phyloP scores from a whole-genome alignment of 2,888 invertebrate species.

The Sylvicola cinctus region DNA sequence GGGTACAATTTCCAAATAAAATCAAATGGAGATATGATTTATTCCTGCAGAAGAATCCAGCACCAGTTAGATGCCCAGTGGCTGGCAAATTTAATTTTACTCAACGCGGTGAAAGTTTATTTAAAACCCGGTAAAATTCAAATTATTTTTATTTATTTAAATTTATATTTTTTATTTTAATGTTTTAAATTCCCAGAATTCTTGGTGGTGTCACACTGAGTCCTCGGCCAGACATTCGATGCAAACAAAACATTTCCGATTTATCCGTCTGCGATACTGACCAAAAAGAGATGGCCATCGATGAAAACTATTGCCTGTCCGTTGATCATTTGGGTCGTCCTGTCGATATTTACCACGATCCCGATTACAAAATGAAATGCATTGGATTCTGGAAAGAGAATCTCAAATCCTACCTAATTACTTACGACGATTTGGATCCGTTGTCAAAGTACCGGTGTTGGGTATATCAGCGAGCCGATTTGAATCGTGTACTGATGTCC shows the following conservation, averaged over 20 bases:
- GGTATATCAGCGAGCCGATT: conserved; percentile 91
- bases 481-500: conserved; percentile 67
- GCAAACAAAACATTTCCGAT: conserved; percentile 85
- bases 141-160: conserved; percentile 1
- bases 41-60: conserved; percentile 59
- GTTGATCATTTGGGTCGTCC: conserved; percentile 90
- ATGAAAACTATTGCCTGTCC: conserved; percentile 90
- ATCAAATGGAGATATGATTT: conserved; percentile 75
- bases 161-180: conserved; percentile 8
- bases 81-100: conserved; percentile 92
- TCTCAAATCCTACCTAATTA: conserved; percentile 85
- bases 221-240: conserved; percentile 80
- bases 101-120: conserved; percentile 74
- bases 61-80: conserved; percentile 83
- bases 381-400: conserved; percentile 98
- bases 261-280: conserved; percentile 90
- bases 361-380: conserved; percentile 92
- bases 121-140: conserved; percentile 45
- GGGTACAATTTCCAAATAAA: conserved; percentile 76
- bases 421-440: conserved; percentile 89
- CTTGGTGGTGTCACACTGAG: conserved; percentile 87
- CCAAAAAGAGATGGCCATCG: conserved; percentile 82
- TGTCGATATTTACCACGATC: conserved; percentile 85
- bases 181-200: conserved; percentile 35
- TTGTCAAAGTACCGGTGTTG: conserved; percentile 91